Evolutionary conservation across 2,888 invertebrate genomes (phyloP).

Genomic region (Amphipoea lucens): DNA sequence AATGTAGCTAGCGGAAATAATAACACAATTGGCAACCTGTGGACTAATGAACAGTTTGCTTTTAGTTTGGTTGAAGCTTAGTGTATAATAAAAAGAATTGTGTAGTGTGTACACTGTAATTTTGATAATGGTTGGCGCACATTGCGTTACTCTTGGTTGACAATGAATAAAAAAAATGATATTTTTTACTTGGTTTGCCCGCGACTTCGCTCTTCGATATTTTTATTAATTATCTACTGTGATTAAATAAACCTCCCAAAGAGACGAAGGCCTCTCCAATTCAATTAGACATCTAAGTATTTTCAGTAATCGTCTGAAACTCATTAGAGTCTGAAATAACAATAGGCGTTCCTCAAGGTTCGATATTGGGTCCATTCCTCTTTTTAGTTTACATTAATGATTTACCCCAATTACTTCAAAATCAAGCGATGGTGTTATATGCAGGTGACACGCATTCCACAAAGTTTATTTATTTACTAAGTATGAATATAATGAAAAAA

Average conservation of each 20-base stretch:
- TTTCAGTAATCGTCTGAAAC: too few species aligned
- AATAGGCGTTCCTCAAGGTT: too few species aligned
- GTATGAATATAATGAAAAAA: too few species aligned
- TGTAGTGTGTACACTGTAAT: constrained; percentile 47
- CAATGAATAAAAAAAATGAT: too few species aligned
- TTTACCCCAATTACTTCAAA: too few species aligned
- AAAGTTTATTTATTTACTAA: too few species aligned
- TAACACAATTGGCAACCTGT: constrained; percentile 49
- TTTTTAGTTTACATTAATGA: too few species aligned
- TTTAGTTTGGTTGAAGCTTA: constrained; percentile 35
- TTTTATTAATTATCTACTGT: not conserved
- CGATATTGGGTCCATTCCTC: too few species aligned
- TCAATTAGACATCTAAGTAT: too few species aligned
- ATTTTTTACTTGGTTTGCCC: not conserved
- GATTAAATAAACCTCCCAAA: not conserved
- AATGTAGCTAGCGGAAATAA: constrained; percentile 68
- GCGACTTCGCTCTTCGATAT: not conserved
- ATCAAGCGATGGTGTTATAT: too few species aligned
- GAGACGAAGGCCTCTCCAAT: not conserved
- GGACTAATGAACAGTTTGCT: constrained; percentile 55
- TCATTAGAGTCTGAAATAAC: too few species aligned
- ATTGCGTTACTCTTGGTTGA: constrained; percentile 18
- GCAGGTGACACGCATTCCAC: too few species aligned
- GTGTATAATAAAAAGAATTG: constrained; percentile 51
- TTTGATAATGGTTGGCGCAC: constrained; percentile 40